phyloP scores from a whole-genome alignment of 2,888 invertebrate species.

The Choreutis nemorana region DNA sequence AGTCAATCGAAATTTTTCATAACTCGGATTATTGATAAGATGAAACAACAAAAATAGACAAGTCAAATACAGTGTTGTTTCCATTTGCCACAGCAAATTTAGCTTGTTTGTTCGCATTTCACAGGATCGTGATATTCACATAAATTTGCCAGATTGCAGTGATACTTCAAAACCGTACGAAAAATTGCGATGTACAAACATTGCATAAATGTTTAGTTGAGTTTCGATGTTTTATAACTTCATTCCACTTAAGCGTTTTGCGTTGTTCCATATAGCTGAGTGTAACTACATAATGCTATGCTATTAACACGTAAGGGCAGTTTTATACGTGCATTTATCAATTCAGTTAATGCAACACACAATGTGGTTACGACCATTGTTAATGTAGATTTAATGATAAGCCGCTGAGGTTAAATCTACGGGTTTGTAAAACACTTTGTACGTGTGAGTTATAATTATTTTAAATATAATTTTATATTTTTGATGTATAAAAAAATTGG shows the following conservation, averaged over 20 bases:
- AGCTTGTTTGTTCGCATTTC: conserved; percentile 57
- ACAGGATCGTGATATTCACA: conserved; percentile 48
- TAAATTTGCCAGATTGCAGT: conserved; percentile 61
- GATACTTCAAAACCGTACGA: conserved; percentile 49
- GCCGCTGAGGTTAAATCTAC: too few relatives aligned
- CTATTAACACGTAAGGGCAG: too few relatives aligned
- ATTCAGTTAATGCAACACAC: too few relatives aligned
- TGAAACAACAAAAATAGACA: neutral
- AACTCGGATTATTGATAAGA: too few relatives aligned
- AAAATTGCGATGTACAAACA: conserved; percentile 54
- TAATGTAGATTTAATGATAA: too few relatives aligned
- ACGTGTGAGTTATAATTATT: too few relatives aligned
- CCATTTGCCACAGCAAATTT: conserved; percentile 51
- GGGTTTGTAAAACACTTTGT: too few relatives aligned
- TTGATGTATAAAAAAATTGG: too few relatives aligned
- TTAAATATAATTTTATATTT: too few relatives aligned
- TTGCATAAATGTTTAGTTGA: conserved; percentile 36
- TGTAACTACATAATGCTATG: conserved; percentile 1
- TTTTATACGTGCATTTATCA: too few relatives aligned
- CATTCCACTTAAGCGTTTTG: conserved; percentile 20
- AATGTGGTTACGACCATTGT: too few relatives aligned
- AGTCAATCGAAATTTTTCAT: too few relatives aligned
- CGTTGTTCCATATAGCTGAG: neutral
- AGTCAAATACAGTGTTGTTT: conserved; percentile 42
- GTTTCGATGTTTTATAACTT: conserved; percentile 33